A percentile compares a stretch with the other conserved stretches of the same genome.
Evolutionary conservation across 1,140 invertebrate species (phyloP).

Genomic region (Danaus plexippus): DNA sequence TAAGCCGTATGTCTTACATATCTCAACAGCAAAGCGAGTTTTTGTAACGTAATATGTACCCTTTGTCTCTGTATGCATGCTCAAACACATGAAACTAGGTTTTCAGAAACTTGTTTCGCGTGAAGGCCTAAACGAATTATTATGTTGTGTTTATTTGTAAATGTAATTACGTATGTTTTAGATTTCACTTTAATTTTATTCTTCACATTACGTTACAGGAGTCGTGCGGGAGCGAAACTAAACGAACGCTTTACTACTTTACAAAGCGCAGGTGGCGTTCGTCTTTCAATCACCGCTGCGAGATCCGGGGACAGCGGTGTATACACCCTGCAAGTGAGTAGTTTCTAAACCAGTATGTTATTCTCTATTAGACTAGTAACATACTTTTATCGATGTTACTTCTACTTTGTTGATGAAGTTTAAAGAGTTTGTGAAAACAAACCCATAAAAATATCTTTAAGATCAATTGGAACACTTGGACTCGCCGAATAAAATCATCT

Average conservation of each 20-base stretch:
- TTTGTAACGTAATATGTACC: constrained; percentile 20
- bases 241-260: constrained; percentile 49
- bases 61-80: constrained; percentile 23
- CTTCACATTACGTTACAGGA: constrained; percentile 33
- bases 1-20: no score
- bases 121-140: no score
- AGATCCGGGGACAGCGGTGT: constrained; percentile 52
- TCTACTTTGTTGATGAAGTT: no score
- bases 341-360: no score
- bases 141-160: constrained; percentile 1
- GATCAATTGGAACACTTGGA: no score
- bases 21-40: background rate
- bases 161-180: background rate
- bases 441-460: no score
- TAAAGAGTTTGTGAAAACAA: no score
- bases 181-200: constrained; percentile 4
- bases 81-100: constrained; percentile 4
- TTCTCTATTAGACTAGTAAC: no score
- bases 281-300: constrained; percentile 50
- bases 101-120: no score
- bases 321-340: constrained; percentile 61
- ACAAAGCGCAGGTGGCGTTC: constrained; percentile 54
- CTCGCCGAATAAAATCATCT: no score
- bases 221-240: constrained; percentile 54
- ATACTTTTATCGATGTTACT: no score